These are phyloP conservation scores for Tridacna gigas DNA, from an alignment of 2,888 invertebrate genomes.

Conservation along the genomic window DNA sequence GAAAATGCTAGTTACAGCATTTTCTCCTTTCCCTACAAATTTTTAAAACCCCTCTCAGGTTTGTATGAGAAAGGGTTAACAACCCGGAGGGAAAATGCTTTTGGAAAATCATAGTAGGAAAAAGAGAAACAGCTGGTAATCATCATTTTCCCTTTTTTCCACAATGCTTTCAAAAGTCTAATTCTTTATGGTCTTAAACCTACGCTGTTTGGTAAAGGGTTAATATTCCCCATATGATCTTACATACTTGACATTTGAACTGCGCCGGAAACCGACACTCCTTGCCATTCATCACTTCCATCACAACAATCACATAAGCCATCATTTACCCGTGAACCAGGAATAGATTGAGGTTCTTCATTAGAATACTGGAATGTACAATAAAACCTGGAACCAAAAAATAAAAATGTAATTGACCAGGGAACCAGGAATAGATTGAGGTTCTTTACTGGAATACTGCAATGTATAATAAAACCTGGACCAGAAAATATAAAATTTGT, in stretches of 20 bases:
- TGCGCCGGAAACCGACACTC: slow-evolving; percentile 60
- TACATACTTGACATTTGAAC: slow-evolving; percentile 67
- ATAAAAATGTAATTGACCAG: no score
- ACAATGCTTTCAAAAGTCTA: neutral
- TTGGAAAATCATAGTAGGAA: neutral
- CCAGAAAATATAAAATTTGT: no score
- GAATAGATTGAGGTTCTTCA: slow-evolving; percentile 87
- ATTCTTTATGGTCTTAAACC: no score
- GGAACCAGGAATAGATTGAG: no score
- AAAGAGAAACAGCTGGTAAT: neutral
- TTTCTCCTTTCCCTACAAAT: no score
- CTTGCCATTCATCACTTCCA: slow-evolving; percentile 93
- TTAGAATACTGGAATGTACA: slow-evolving; percentile 89
- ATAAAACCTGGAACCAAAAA: slow-evolving; percentile 88
- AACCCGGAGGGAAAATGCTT: no score
- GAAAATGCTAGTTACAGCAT: no score
- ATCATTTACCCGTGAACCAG: slow-evolving; percentile 87
- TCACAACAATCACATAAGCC: slow-evolving; percentile 91
- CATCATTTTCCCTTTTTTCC: neutral
- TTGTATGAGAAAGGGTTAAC: no score
- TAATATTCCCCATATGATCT: neutral
- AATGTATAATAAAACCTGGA: no score
- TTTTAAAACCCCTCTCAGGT: no score
- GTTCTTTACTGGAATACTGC: no score
- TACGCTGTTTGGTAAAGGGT: neutral